These are phyloP conservation scores for Scelioninae gen. 1 DNA, from an alignment of 2,888 invertebrate genomes.

Conservation along the genomic window DNA sequence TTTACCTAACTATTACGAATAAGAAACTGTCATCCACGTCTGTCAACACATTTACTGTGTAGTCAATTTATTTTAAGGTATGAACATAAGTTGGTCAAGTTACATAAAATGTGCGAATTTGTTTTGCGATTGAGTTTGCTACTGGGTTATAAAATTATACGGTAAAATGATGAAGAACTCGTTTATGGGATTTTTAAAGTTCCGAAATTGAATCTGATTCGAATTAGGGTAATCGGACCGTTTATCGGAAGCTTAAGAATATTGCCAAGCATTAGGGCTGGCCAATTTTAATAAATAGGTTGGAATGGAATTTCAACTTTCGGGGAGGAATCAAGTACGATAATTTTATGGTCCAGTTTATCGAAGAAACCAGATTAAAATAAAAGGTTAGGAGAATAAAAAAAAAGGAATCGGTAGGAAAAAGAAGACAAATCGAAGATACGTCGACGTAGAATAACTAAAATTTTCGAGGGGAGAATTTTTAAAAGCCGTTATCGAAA, in stretches of 20 bases:
- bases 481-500: neutral
- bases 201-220: constrained; percentile 49
- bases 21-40: no score
- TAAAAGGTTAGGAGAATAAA: neutral
- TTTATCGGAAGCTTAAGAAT: constrained; percentile 55
- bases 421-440: neutral
- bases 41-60: no score
- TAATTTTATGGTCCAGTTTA: constrained; percentile 13
- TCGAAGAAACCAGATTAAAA: neutral
- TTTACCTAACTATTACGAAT: no score
- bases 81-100: no score
- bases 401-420: neutral
- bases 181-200: constrained; percentile 50
- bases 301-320: constrained; percentile 39
- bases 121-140: constrained; percentile 21
- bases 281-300: constrained; percentile 57
- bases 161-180: constrained; percentile 30
- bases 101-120: no score
- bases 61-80: no score
- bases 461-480: no score
- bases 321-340: constrained; percentile 17
- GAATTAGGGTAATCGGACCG: constrained; percentile 47
- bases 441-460: no score
- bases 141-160: constrained; percentile 55
- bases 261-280: constrained; percentile 28